These are phyloP conservation scores for Polypedilum pembai DNA, from an alignment of 1,140 invertebrate species.

Conservation along the genomic window DNA sequence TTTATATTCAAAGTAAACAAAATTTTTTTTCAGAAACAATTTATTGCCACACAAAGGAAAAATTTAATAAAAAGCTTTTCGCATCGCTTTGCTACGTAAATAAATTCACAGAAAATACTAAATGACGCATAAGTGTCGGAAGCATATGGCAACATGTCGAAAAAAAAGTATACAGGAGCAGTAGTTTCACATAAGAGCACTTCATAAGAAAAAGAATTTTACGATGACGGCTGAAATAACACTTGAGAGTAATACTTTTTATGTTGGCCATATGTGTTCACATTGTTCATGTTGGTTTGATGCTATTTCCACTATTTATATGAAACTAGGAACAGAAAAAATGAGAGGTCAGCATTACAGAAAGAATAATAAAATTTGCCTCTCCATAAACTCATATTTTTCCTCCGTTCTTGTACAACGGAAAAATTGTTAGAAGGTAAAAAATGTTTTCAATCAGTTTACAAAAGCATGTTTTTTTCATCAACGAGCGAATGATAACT, in stretches of 20 bases:
- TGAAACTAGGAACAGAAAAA: not conserved
- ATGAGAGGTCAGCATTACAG: not conserved
- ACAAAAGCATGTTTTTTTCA: too few relatives aligned
- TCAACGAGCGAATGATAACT: too few relatives aligned
- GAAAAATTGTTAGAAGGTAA: too few relatives aligned
- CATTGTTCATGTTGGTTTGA: not conserved
- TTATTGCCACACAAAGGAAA: too few relatives aligned
- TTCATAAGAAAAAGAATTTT: not conserved
- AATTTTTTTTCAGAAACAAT: too few relatives aligned
- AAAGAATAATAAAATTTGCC: not conserved
- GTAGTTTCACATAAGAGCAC: not conserved
- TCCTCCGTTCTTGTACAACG: too few relatives aligned
- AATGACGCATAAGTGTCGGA: not conserved
- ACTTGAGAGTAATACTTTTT: not conserved
- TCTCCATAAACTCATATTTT: not conserved
- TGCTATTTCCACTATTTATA: not conserved
- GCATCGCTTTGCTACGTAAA: not conserved
- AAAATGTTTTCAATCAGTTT: too few relatives aligned
- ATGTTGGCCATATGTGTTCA: not conserved
- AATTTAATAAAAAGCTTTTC: not conserved
- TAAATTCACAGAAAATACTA: not conserved
- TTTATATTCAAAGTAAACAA: too few relatives aligned
- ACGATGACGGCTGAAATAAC: slow-evolving; percentile 10
- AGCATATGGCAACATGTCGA: not conserved
- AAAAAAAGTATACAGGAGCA: not conserved